A percentile compares a stretch with the other conserved stretches of the same genome.
Conservation (phyloP, 2,888 invertebrate genomes). For the Tiliacea citrago region DNA sequence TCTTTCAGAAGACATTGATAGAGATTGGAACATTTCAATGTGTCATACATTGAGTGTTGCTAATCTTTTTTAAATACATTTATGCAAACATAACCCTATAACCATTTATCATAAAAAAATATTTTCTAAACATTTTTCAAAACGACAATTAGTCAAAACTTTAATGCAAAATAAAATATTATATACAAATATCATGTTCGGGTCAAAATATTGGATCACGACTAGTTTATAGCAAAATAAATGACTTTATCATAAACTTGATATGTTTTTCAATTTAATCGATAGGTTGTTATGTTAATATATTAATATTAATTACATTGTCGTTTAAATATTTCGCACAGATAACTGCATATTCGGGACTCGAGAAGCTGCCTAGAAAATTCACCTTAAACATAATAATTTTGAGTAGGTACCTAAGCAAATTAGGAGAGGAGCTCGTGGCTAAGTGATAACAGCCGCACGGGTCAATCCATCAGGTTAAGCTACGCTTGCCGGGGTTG, state of each 20-base stretch:
- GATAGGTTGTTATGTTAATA: constrained; percentile 29
- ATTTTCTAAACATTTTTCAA: background rate
- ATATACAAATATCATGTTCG: constrained; percentile 1
- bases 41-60: background rate
- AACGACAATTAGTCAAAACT: constrained; percentile 3
- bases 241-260: constrained; percentile 34
- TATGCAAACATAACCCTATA: background rate
- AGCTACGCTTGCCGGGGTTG: no score
- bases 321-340: constrained; percentile 12
- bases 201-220: constrained; percentile 27
- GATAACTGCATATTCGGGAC: background rate
- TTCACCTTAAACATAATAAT: background rate
- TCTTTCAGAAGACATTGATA: constrained; percentile 25
- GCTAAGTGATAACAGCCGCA: no score
- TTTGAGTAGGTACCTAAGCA: background rate
- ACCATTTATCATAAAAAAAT: constrained; percentile 4
- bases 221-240: constrained; percentile 35
- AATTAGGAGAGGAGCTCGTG: no score
- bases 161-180: constrained; percentile 9
- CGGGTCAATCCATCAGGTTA: no score
- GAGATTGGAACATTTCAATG: constrained; percentile 4
- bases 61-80: background rate
- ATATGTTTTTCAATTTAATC: constrained; percentile 42
- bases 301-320: constrained; percentile 26
- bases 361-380: background rate